phyloP scores from a whole-genome alignment of 2,113 vertebrate genomes.

The Sylvietta virens region DNA sequence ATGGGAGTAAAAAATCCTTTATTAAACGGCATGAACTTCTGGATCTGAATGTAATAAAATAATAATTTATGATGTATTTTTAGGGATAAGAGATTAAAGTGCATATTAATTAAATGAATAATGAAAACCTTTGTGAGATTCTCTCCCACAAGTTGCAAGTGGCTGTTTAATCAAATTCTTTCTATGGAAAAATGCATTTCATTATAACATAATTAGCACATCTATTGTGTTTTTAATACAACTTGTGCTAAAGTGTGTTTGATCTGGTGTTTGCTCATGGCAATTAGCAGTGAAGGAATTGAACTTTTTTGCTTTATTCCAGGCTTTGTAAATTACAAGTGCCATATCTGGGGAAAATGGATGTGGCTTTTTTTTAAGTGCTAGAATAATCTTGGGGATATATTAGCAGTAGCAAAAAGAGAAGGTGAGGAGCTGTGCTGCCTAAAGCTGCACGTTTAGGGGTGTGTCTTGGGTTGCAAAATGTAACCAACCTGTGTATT shows the following conservation, averaged over 20 bases:
- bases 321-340: background rate
- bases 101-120: conserved; percentile 49
- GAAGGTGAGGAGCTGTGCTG: background rate
- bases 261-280: conserved; percentile 29
- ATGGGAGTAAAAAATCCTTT: background rate
- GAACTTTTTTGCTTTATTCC: background rate
- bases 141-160: conserved; percentile 4
- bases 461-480: no score
- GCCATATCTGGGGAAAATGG: background rate
- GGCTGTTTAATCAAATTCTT: conserved; percentile 45
- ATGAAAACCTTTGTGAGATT: conserved; percentile 31
- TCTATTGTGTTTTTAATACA: conserved; percentile 49
- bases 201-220: conserved; percentile 51
- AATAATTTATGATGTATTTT: conserved; percentile 9
- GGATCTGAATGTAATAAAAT: background rate
- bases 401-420: background rate
- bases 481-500: no score
- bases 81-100: conserved; percentile 24
- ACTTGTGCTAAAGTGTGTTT: conserved; percentile 11
- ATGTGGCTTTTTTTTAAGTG: background rate
- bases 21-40: conserved; percentile 26
- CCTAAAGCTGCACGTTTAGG: background rate
- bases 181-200: conserved; percentile 37
- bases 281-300: conserved; percentile 2
- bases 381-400: background rate